Evolutionary conservation across 2,797 vertebrate species (phyloP).

Genomic region (Chelidonichthys spinosus): DNA sequence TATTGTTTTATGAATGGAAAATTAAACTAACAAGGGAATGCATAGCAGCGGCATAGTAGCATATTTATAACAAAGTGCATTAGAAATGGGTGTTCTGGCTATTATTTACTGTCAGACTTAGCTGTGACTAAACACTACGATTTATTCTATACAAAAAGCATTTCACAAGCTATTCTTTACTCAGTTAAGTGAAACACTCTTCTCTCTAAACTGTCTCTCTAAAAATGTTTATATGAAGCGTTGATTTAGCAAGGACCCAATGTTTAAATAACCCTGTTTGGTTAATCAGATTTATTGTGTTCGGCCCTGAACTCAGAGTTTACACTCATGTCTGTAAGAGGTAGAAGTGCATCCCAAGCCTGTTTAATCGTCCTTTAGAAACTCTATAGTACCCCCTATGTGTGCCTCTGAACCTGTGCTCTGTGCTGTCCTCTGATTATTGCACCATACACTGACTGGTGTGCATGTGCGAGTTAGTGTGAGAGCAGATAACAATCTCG

Average conservation of each 20-base stretch:
- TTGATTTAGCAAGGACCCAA: constrained; percentile 19
- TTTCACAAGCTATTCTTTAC: constrained; percentile 18
- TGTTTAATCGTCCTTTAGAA: constrained; percentile 32
- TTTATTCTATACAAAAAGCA: background rate
- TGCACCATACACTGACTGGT: constrained; percentile 45
- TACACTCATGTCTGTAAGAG: constrained; percentile 29
- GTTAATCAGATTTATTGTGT: constrained; percentile 44
- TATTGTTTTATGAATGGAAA: constrained; percentile 7
- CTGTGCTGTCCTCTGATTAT: constrained; percentile 13
- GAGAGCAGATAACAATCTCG: constrained; percentile 75
- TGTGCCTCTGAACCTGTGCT: constrained; percentile 56
- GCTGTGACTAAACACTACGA: background rate
- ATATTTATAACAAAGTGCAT: background rate
- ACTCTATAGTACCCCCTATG: constrained; percentile 49
- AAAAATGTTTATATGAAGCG: constrained; percentile 34
- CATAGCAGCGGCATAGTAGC: background rate
- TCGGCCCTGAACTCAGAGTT: constrained; percentile 24
- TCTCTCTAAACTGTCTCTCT: constrained; percentile 11
- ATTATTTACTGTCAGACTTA: constrained; percentile 9
- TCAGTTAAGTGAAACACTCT: constrained; percentile 6
- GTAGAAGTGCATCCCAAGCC: constrained; percentile 31
- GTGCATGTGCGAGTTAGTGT: constrained; percentile 51
- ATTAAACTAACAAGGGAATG: background rate
- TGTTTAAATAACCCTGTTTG: constrained; percentile 24
- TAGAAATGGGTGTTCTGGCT: constrained; percentile 1